These are phyloP conservation scores for Hemiprocne comata DNA, from an alignment of 2,113 vertebrate genomes.

Conservation along the genomic window DNA sequence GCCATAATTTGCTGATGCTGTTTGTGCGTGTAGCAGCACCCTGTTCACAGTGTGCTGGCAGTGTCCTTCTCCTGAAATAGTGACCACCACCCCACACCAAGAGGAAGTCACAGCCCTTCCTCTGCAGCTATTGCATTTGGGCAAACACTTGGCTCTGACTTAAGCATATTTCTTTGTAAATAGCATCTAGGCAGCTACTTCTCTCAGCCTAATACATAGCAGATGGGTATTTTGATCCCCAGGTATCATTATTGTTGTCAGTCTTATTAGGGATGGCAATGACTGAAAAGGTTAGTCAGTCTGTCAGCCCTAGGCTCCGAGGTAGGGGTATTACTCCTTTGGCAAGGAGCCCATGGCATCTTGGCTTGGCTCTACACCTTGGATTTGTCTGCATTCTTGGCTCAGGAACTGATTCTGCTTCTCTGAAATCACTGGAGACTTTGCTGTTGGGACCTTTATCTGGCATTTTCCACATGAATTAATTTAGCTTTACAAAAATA, in stretches of 20 bases:
- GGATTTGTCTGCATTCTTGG: neutral
- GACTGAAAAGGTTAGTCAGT: neutral
- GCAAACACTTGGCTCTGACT: neutral
- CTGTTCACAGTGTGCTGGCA: neutral
- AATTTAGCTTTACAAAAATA: neutral
- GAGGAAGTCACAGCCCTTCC: neutral
- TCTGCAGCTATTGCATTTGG: neutral
- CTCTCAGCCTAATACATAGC: neutral
- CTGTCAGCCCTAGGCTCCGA: neutral
- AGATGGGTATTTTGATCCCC: neutral
- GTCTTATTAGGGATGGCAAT: neutral
- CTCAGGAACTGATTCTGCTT: neutral
- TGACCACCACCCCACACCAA: neutral
- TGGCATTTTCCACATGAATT: neutral
- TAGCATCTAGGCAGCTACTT: neutral
- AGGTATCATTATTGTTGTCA: neutral
- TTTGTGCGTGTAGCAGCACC: neutral
- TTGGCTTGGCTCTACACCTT: neutral
- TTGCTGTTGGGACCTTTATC: neutral
- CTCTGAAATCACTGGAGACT: neutral
- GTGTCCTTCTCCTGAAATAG: neutral
- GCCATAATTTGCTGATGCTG: neutral
- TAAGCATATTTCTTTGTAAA: neutral
- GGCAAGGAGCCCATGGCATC: neutral
- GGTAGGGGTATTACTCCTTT: neutral